These are phyloP conservation scores for Callimorpha dominula DNA, from an alignment of 2,888 invertebrate species.

Conservation along the genomic window DNA sequence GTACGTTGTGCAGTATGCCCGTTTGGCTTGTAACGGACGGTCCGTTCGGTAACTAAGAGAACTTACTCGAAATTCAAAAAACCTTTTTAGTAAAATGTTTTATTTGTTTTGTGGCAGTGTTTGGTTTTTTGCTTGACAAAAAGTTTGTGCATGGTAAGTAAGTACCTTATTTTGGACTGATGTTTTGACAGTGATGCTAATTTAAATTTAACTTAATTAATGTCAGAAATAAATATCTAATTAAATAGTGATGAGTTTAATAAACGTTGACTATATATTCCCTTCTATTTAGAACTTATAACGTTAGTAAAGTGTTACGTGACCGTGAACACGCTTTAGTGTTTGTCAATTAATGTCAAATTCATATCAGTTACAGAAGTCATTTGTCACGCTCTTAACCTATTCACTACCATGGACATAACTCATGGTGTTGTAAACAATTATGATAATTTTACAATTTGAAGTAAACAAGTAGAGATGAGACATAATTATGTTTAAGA, in stretches of 20 bases:
- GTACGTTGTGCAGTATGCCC: slow-evolving; percentile 59
- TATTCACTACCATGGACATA: neutral
- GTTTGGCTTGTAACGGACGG: slow-evolving; percentile 63
- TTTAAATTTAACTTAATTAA: too few species aligned
- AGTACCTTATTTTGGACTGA: neutral
- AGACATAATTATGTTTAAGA: too few species aligned
- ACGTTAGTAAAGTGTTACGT: slow-evolving; percentile 8
- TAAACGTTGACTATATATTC: neutral
- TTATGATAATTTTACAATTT: neutral
- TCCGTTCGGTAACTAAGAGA: slow-evolving; percentile 54
- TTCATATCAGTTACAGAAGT: slow-evolving; percentile 1
- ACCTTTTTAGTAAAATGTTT: slow-evolving; percentile 42
- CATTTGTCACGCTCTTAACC: neutral
- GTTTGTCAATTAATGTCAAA: slow-evolving; percentile 4
- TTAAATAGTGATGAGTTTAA: neutral
- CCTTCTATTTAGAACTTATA: neutral
- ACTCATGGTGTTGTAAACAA: neutral
- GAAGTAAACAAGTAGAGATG: neutral
- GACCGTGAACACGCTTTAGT: slow-evolving; percentile 3
- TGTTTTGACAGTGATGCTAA: neutral
- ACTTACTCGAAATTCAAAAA: slow-evolving; percentile 26
- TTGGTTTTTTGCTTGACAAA: slow-evolving; percentile 17
- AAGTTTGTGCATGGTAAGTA: slow-evolving; percentile 36
- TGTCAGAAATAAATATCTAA: neutral
- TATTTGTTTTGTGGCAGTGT: slow-evolving; percentile 23